Conservation (phyloP, 1,140 invertebrate genomes). For the Holcopasites calliopsidis region DNA sequence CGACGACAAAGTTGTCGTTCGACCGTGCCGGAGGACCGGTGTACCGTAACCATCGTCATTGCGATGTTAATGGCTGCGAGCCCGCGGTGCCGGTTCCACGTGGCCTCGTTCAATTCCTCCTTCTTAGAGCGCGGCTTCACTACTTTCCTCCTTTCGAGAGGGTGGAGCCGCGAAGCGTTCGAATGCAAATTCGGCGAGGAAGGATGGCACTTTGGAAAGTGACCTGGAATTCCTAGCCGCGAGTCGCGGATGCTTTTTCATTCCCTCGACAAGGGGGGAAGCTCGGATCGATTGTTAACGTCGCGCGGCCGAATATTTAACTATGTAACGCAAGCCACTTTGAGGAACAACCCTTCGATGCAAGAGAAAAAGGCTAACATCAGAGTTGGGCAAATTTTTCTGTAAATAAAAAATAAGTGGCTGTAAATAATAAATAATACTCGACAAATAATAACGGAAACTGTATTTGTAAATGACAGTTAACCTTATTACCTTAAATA, state of each 20-base stretch:
- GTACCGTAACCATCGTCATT: constrained; percentile 57
- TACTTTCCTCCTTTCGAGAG: constrained; percentile 24
- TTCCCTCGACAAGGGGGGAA: too few relatives aligned
- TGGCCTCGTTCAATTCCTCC: constrained; percentile 43
- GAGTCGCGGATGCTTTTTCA: too few relatives aligned
- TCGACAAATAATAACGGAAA: too few relatives aligned
- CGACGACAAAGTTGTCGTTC: constrained; percentile 53
- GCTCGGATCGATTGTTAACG: too few relatives aligned
- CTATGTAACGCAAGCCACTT: too few relatives aligned
- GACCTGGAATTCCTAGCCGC: not conserved
- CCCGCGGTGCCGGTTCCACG: not conserved
- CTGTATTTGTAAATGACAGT: too few relatives aligned
- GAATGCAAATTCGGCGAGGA: constrained; percentile 25
- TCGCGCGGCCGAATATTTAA: too few relatives aligned
- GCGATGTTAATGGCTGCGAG: constrained; percentile 54
- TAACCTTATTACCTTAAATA: too few relatives aligned
- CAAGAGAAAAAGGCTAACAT: not conserved
- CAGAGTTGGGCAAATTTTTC: too few relatives aligned
- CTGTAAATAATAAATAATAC: too few relatives aligned
- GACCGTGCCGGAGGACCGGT: constrained; percentile 16
- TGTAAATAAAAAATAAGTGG: too few relatives aligned
- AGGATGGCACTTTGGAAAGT: not conserved
- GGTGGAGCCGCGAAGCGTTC: constrained; percentile 21
- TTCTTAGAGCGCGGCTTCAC: constrained; percentile 22
- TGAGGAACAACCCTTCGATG: too few relatives aligned